These are phyloP conservation scores for Potamarius usumacintae DNA, from an alignment of 2,113 vertebrate genomes.

Conservation along the genomic window DNA sequence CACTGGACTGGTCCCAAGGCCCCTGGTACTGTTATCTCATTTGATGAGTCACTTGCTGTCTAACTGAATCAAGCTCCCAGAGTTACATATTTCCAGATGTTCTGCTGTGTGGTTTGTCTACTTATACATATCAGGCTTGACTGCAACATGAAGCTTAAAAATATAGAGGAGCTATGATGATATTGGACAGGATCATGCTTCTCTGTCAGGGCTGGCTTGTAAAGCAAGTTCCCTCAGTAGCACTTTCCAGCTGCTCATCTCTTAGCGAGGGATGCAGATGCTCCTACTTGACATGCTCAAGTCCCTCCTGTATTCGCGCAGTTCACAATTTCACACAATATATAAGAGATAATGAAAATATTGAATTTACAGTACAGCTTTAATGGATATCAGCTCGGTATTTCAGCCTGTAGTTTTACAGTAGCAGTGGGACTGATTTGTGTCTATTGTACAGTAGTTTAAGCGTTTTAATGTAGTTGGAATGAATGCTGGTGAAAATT, in stretches of 20 bases:
- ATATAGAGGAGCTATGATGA: slow-evolving; percentile 18
- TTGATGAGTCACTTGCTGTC: slow-evolving; percentile 41
- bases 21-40: slow-evolving; percentile 41
- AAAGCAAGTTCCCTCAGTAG: slow-evolving; percentile 25
- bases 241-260: slow-evolving; percentile 29
- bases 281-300: slow-evolving; percentile 20
- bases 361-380: background rate
- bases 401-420: background rate
- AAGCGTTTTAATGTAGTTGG: background rate
- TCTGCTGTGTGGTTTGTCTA: slow-evolving; percentile 25
- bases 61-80: slow-evolving; percentile 34
- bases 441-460: background rate
- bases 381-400: background rate
- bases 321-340: background rate
- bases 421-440: background rate
- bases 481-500: background rate
- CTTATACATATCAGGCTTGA: background rate
- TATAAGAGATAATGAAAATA: slow-evolving; percentile 3
- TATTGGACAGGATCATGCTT: slow-evolving; percentile 40
- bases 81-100: slow-evolving; percentile 43
- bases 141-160: background rate
- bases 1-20: slow-evolving; percentile 7
- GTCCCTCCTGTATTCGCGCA: slow-evolving; percentile 12
- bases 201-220: slow-evolving; percentile 26
- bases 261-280: background rate